These are phyloP conservation scores for Melanogrammus aeglefinus DNA, from an alignment of 2,797 vertebrate genomes.

Conservation along the genomic window DNA sequence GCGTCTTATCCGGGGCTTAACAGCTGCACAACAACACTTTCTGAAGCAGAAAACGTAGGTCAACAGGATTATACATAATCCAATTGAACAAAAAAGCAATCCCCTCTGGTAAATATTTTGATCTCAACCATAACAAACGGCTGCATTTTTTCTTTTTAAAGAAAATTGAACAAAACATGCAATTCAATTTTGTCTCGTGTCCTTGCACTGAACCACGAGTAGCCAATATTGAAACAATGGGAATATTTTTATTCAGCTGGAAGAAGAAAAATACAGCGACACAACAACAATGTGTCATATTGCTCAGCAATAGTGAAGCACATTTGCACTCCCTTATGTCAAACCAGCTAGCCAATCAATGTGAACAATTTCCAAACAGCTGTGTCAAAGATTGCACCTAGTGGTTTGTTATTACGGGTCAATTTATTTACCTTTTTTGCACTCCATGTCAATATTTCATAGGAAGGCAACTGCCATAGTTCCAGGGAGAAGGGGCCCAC, in stretches of 20 bases:
- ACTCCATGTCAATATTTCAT: slow-evolving; percentile 42
- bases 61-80: not conserved
- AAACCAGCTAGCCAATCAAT: not conserved
- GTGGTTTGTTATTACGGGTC: slow-evolving; percentile 52
- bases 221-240: slow-evolving; percentile 1
- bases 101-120: not conserved
- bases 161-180: not conserved
- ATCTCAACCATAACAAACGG: not conserved
- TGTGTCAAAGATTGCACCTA: not conserved
- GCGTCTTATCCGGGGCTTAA: not conserved
- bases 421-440: slow-evolving; percentile 48
- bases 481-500: slow-evolving; percentile 2
- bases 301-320: slow-evolving; percentile 3
- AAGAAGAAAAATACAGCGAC: not conserved
- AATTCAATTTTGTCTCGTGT: not conserved
- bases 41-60: not conserved
- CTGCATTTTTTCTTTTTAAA: not conserved
- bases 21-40: not conserved
- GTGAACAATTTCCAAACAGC: not conserved
- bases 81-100: not conserved
- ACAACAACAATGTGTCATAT: not conserved
- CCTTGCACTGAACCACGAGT: not conserved
- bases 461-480: slow-evolving; percentile 10
- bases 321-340: not conserved
- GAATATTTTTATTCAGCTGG: not conserved